Evolutionary conservation across 2,888 invertebrate genomes (phyloP).

Genomic region (Sericinus montela): DNA sequence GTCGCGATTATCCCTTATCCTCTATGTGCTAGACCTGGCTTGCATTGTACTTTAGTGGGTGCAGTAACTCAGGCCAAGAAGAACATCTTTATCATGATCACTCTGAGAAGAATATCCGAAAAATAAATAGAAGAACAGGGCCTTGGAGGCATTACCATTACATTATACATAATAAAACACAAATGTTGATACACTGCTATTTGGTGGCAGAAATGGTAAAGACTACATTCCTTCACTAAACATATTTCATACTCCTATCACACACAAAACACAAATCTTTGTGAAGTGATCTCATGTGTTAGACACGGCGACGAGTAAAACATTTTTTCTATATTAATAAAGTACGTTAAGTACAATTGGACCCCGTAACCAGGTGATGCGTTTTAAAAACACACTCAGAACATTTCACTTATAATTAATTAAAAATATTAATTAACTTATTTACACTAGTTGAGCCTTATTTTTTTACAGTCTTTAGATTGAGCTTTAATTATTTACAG

Average conservation of each 20-base stretch:
- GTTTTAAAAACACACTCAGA: slow-evolving; percentile 20
- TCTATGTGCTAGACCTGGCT: no score
- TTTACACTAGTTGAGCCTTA: slow-evolving; percentile 44
- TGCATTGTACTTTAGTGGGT: no score
- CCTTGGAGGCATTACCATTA: no score
- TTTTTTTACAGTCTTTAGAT: slow-evolving; percentile 46
- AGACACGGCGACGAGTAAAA: slow-evolving; percentile 22
- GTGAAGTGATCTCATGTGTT: slow-evolving; percentile 37
- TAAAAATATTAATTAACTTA: slow-evolving; percentile 2
- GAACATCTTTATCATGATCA: no score
- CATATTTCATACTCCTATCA: slow-evolving; percentile 5
- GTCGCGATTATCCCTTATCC: no score
- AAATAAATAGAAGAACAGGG: no score
- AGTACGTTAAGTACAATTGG: slow-evolving; percentile 11
- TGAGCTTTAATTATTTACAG: slow-evolving; percentile 27
- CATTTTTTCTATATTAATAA: slow-evolving; percentile 8
- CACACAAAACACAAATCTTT: slow-evolving; percentile 22
- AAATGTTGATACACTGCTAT: no score
- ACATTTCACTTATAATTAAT: slow-evolving; percentile 24
- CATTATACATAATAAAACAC: no score
- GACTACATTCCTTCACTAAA: no score
- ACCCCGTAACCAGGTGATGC: slow-evolving; percentile 11
- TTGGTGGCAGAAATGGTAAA: no score
- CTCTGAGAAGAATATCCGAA: no score
- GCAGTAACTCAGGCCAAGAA: no score